Base-by-base conservation (phyloP, 2,888 invertebrate genomes). In the Hyposoter dolosus region DNA sequence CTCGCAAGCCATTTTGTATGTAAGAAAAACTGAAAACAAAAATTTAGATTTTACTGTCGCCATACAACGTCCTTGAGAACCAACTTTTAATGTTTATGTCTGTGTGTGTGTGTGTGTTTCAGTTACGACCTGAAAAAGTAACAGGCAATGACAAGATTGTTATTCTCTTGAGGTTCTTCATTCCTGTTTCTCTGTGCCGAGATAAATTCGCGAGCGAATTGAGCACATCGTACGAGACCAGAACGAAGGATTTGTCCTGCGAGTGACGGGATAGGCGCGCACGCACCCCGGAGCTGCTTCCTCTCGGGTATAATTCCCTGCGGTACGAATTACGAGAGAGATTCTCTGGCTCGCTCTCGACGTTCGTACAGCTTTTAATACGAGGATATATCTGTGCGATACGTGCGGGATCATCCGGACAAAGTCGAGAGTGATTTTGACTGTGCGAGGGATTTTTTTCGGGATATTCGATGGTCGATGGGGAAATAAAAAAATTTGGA, bases 251-350 rank as follows among this genome's bases (percentile, higher is more conserved):
- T 65, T 80, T 72, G 80, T 72, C 72, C 80, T 72, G 72, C 47
- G 80, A 65, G 80, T 28, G 35, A 35, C 35, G 28, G 28, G 3
- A 15, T 28, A 2, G 60, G 10, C 28, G 12, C 5, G 12, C 50
- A 17, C 47, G 12, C 23, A 40, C 32, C 28, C n/a, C 19, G 12
- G 17, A 15, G 17, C 40, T 68, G 40, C 60, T 10, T 7, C 9
- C 40, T 40, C 79, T n/a, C 28, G 9, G n/a, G 47, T 65, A n/a
- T n/a, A 80, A 78, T 63, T 72, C 80, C 80, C 80, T 72, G 80
- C 40, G 80, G 72, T 72, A 80, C 80, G 72, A 72, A 80, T 80
- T 65, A 80, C 71, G 72, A 72, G 80, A 72, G 63, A 60, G 12
- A 12, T 28, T 60, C 28, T 56, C 56, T 23, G n/a, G 19, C 23